These are phyloP conservation scores for Protonemura montana DNA, from an alignment of 2,888 invertebrate species.

Conservation along the genomic window DNA sequence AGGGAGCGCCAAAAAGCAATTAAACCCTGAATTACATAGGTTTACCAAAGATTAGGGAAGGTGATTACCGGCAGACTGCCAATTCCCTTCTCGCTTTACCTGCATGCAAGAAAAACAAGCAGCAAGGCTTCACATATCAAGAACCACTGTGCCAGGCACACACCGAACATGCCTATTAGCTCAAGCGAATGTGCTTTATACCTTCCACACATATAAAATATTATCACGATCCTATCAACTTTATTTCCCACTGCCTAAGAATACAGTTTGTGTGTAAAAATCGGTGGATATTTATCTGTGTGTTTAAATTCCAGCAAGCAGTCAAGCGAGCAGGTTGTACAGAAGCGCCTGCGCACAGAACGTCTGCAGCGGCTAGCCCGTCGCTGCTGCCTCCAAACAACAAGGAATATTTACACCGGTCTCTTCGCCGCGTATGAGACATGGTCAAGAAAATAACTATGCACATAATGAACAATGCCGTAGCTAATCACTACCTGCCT, in stretches of 20 bases:
- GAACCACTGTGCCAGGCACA: no score
- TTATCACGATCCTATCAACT: constrained; percentile 14
- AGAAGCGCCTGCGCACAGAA: background rate
- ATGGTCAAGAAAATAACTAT: constrained; percentile 1
- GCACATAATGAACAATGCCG: background rate
- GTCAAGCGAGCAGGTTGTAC: background rate
- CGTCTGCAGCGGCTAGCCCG: no score
- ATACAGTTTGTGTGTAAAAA: background rate
- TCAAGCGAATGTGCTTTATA: constrained; percentile 7
- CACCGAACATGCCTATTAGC: background rate
- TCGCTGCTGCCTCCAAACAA: no score
- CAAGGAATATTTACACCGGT: no score
- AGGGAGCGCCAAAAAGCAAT: background rate
- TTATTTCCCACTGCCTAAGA: constrained; percentile 1
- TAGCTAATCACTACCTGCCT: background rate
- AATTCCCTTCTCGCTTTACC: background rate
- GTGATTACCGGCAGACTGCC: background rate
- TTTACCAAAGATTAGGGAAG: background rate
- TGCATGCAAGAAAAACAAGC: background rate
- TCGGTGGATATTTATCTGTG: constrained; percentile 7
- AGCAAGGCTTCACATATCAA: background rate
- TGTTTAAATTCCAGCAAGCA: constrained; percentile 13
- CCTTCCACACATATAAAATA: background rate
- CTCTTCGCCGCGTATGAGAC: no score
- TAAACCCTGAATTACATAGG: background rate